phyloP scores from a whole-genome alignment of 2,888 invertebrate species.

The Ophonus ardosiacus region DNA sequence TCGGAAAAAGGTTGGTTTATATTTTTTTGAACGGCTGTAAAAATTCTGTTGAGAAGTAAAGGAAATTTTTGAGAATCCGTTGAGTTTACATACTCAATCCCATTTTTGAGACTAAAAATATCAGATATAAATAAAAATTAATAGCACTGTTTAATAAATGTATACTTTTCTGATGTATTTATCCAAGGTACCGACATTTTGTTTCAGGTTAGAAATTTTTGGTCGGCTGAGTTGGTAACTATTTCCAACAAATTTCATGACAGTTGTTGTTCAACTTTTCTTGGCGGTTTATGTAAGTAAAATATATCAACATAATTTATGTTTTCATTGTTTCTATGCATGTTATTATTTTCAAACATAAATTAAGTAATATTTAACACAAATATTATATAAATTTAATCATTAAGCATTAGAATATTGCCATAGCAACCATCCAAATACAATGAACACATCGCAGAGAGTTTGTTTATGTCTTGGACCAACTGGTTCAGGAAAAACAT shows the following conservation, averaged over 20 bases:
- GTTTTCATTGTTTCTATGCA: too few species aligned
- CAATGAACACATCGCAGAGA: constrained; percentile 51
- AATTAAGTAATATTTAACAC: not conserved
- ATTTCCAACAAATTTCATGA: too few species aligned
- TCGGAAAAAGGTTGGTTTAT: constrained; percentile 68
- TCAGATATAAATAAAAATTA: constrained; percentile 18
- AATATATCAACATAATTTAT: too few species aligned
- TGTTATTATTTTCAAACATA: not conserved
- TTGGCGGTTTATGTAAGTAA: too few species aligned
- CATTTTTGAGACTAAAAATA: constrained; percentile 70
- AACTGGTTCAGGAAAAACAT: constrained; percentile 88
- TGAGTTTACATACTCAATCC: constrained; percentile 71
- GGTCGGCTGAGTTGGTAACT: not conserved
- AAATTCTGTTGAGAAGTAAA: constrained; percentile 69
- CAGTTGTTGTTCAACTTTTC: too few species aligned
- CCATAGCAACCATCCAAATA: constrained; percentile 45
- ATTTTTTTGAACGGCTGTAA: constrained; percentile 66
- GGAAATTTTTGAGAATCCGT: constrained; percentile 69
- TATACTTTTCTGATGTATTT: constrained; percentile 31
- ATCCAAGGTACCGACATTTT: constrained; percentile 58
- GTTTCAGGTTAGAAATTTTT: constrained; percentile 19
- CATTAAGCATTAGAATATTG: constrained; percentile 10
- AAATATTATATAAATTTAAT: constrained; percentile 3
- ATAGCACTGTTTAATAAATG: not conserved
- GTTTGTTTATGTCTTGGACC: constrained; percentile 85